Evolutionary conservation across 1,140 invertebrate species (phyloP).

Genomic region (Pseudoatta argentina): DNA sequence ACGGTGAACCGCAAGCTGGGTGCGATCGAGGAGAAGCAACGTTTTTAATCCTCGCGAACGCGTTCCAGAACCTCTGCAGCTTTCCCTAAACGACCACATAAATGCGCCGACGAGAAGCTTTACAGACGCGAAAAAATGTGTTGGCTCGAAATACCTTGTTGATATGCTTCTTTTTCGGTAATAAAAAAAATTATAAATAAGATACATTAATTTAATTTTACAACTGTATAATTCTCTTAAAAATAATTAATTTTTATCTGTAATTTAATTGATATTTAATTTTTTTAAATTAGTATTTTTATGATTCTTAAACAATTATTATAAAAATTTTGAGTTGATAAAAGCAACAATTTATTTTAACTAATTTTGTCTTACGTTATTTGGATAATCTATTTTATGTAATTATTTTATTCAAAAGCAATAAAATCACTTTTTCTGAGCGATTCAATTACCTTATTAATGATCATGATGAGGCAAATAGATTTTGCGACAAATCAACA

Average conservation of each 20-base stretch:
- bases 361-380: background rate
- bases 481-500: too few species aligned
- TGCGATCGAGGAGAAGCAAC: slow-evolving; percentile 68
- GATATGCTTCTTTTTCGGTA: background rate
- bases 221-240: background rate
- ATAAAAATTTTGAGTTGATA: slow-evolving; percentile 5
- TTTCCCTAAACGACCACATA: slow-evolving; percentile 59
- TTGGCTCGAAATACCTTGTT: background rate
- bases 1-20: slow-evolving; percentile 48
- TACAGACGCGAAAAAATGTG: slow-evolving; percentile 32
- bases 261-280: background rate
- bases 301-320: background rate
- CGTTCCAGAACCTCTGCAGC: slow-evolving; percentile 40
- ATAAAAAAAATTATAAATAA: background rate
- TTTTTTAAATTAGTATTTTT: background rate
- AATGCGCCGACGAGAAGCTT: slow-evolving; percentile 33
- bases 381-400: background rate
- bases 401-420: background rate
- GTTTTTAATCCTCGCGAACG: slow-evolving; percentile 71
- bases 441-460: background rate
- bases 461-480: background rate
- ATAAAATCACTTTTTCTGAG: background rate
- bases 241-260: background rate
- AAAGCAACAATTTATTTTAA: background rate
- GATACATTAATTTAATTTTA: background rate